These are phyloP conservation scores for Psilopsiagon aurifrons DNA, from an alignment of 2,113 vertebrate genomes.

Conservation along the genomic window DNA sequence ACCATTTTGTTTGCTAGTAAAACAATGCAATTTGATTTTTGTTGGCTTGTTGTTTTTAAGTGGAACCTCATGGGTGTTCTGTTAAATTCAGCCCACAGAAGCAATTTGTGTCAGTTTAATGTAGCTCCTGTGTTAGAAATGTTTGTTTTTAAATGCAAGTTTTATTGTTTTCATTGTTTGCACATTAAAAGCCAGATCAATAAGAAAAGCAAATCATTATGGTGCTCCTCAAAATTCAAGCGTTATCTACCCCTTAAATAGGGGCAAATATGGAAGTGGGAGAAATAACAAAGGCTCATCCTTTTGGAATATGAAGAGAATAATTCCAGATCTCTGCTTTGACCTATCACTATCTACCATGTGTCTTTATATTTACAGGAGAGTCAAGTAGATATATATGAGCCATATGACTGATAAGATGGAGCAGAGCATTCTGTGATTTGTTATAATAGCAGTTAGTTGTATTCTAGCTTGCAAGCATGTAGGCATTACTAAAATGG, in stretches of 20 bases:
- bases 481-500: not conserved
- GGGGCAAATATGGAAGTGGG: not conserved
- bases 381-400: not conserved
- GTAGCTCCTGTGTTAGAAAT: conserved; percentile 49
- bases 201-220: conserved; percentile 9
- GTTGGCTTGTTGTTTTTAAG: conserved; percentile 76
- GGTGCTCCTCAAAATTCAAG: not conserved
- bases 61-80: conserved; percentile 76
- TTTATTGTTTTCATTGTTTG: conserved; percentile 67
- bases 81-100: conserved; percentile 69
- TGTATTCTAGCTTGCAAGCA: not conserved
- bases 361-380: not conserved
- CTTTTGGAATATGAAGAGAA: not conserved
- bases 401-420: not conserved
- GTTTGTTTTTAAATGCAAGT: conserved; percentile 67
- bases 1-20: conserved; percentile 76
- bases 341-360: not conserved
- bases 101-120: conserved; percentile 67
- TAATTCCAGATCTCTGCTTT: not conserved
- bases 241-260: conserved; percentile 24
- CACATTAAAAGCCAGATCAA: conserved; percentile 61
- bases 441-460: not conserved
- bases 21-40: conserved; percentile 77
- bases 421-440: not conserved
- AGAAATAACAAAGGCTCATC: not conserved